Base-by-base conservation (phyloP, 2,888 invertebrate species). In the Sturmia bella region DNA sequence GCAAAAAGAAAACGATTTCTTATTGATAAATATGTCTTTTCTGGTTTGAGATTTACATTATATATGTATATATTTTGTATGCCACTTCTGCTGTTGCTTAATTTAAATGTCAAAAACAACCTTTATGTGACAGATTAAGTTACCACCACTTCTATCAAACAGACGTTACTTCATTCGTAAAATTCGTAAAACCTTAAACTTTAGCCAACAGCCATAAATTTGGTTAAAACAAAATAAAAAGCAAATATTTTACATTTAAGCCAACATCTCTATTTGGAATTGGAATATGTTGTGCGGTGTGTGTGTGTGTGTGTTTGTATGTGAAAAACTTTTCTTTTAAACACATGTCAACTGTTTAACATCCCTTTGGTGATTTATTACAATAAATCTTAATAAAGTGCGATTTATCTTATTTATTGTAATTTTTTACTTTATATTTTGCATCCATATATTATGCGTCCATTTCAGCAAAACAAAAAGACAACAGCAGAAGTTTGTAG, bases 331-430 rank as follows among this genome's bases (percentile, higher is more conserved):
- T 32, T 32, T 32, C 32, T 32, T 32, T 32, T 6, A n/a, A 50
- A 56, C 43, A 59, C 54, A 59, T 74, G 68, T 69, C 77, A 78
- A 70, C 77, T 74, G 57, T 66, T 80, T 54, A 64, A 64, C 73
- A 78, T 82, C 77, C 77, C 74, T 64, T 78, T 74, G 74, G 82
- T 74, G 74, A 82, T 82, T 77, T 82, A 82, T 82, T 78, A 78
- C 54, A 78, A 78, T 78, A 78, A 78, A 78, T 78, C 82, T 82
- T 82, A 82, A 82, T 82, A 77, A 74, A 74, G 69, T 77, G 45
- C 77, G 73, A 82, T 82, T 82, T 74, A 78, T 82, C 74, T 82
- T 82, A 70, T 82, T 74, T 82, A 66, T 78, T 78, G 77, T 78
- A 64, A 82, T 64, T 74, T 64, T 70, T 76, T 61, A 17, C 41